Evolutionary conservation across 1,140 invertebrate species (phyloP), one percentile per base, ranked within the genome.

Genomic region (Euura saliciscinereae): DNA sequence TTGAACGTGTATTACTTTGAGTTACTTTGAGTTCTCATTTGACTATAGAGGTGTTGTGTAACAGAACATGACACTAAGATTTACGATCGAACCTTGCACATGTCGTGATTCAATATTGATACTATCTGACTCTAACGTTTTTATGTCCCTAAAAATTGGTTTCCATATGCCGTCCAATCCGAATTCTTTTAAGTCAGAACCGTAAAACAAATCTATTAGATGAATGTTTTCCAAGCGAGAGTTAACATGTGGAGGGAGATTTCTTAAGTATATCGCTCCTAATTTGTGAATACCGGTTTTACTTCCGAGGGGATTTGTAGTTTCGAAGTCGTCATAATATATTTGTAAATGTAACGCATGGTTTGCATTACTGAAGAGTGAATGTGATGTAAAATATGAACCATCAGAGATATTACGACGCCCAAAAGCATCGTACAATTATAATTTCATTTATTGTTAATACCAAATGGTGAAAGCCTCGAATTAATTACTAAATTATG

Each of bases 291-390:
- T 51, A 11, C 46, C 46, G 46, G 6, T 51, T 11, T 51, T 51
- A 51, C 46, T 51, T 11, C 46, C 46, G 6, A 51, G 46, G 6
- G 76, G 76, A 68, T 77, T 77, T 1, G 70, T 71, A 2, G 13
- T 68, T 65, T 77, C 76, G 66, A 73, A 77, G 45, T 75, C 73
- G 28, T 77, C 74, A 66, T 73, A 77, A 64, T 64, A 76, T 3
- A 76, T 8, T 4, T 73, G 71, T 45, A 74, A 64, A 10, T 64
- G 67, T 5, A 77, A 6, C 3, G 59, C 43, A 28, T 71, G 5
- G 44, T 10, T 44, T 51, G 45, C 43, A 45, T 28, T 2, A 46
- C 65, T 42, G 43, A 73, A 75, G 4, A 74, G 65, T n/a, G 76
- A 66, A 44, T 75, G 44, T 65, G 44, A 43, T 46, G 67, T 70